These are phyloP conservation scores for Varanus komodoensis DNA, from an alignment of 2,113 vertebrate species.

Conservation along the genomic window DNA sequence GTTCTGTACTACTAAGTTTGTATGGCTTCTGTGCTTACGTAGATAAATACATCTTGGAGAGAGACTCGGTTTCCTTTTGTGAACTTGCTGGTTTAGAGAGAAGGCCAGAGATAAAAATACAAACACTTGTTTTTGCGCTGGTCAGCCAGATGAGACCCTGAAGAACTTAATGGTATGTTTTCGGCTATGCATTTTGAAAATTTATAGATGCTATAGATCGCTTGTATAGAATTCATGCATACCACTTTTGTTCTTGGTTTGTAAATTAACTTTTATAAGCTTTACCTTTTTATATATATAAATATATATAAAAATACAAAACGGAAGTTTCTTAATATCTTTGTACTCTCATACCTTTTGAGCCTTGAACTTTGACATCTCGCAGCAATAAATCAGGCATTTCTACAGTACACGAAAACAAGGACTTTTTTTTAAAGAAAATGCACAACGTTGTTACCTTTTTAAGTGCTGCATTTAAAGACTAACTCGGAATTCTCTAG, in stretches of 20 bases:
- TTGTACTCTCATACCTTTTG: constrained; percentile 98
- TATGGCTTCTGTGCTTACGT: constrained; percentile 81
- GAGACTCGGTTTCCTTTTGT: constrained; percentile 58
- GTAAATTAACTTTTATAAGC: constrained; percentile 99
- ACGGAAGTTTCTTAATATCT: constrained; percentile 91
- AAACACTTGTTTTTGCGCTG: constrained; percentile 61
- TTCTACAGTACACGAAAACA: constrained; percentile 91
- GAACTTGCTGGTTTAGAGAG: constrained; percentile 66
- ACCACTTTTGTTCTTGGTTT: constrained; percentile 97
- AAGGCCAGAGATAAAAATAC: neutral
- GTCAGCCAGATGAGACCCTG: constrained; percentile 69
- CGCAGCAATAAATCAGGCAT: constrained; percentile 96
- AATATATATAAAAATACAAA: constrained; percentile 87
- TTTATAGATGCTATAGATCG: constrained; percentile 87
- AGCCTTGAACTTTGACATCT: constrained; percentile 96
- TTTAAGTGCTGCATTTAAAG: constrained; percentile 97
- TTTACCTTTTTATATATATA: constrained; percentile 97
- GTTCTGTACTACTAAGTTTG: constrained; percentile 79
- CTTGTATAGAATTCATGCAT: constrained; percentile 98
- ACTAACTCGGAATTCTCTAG: constrained; percentile 90
- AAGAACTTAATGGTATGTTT: constrained; percentile 84
- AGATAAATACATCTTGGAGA: constrained; percentile 79
- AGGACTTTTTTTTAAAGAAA: constrained; percentile 94
- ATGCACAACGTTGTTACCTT: constrained; percentile 94
- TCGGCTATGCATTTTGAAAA: constrained; percentile 91